Base-by-base conservation (phyloP, 2,797 vertebrate genomes). In the Sparidentex hasta region DNA sequence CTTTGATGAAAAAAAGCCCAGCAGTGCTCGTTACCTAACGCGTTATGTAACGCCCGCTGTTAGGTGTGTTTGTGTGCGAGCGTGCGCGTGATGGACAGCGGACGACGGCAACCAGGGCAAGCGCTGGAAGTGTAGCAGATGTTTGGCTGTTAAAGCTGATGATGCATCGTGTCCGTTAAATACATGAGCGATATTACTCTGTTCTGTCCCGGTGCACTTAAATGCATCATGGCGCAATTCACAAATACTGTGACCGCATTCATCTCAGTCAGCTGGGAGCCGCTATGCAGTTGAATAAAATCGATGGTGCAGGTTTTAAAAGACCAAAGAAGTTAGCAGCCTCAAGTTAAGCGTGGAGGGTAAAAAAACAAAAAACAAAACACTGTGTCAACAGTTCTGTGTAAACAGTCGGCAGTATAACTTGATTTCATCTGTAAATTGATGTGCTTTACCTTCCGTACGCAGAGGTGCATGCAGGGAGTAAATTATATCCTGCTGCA, bases 31-130 rank as follows among this genome's bases (percentile, higher is more conserved):
- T 83, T 88, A 80, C 52, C 75, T 78, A 78, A 82, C 46, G 52
- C 58, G 47, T 84, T 84, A 87, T 76, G 71, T 69, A 87, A 89
- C 33, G 57, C 11, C 62, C 46, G 58, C 80, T 83, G 71, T 63
- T 65, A 44, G 54, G 64, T 76, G 43, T 51, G 61, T 57, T 56
- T 79, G 62, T 76, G 66, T 76, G 66, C 44, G 51, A 50, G 47
- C 51, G 33, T 59, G 47, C 65, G 52, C 61, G 59, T 27, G 67
- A 63, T 27, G 41, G 54, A 76, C 41, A 70, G 46, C 62, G 21
- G 62, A 65, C 0, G 6, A 70, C 54, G 43, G 66, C 57, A 41
- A 76, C 67, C 54, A 71, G 68, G 29, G 43, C 25, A 65, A 74
- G 58, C 50, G 71, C 54, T 71, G 48, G 48, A 74, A 65, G 73